Base-by-base conservation (phyloP, 92 coral and sea anemone species). In the Actinostola sp. region DNA sequence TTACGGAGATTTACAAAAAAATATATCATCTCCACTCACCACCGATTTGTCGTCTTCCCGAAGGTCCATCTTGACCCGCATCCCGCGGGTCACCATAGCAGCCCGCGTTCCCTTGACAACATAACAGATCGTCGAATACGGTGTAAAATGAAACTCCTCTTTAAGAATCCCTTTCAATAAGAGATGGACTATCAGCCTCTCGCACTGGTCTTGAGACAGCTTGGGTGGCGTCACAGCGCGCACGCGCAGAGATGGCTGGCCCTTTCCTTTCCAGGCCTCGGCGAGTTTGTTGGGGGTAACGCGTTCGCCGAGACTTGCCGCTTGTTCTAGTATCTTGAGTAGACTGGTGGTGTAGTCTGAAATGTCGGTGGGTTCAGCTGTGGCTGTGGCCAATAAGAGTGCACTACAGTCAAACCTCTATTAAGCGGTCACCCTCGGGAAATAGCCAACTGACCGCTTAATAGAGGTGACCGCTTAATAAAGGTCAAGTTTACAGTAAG, bases 121-220 rank as follows among this genome's bases (percentile, higher is more conserved):
- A 44, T 94, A 94, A 48, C 94, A 74, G 62, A 94, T 94, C 4
- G 98, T 94, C 10, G 97, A 82, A 77, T 82, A 94, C 1, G 98
- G 97, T 0, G 98, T 94, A 73, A 91, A 94, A 45, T 94, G 98
- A 55, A 94, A 94, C 62, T 94, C 98, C 61, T 94, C 98, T 32
- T 82, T 86, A 32, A 94, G 54, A n/a, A 94, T 80, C 15, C 92
- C 92, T 36, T 89, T 97, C 51, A 91, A 59, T 65, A 94, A 5
- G 61, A 91, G 57, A 57, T 85, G 82, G 11, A 94, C 83, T 26
- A 94, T 58, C 65, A 94, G 79, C 77, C 97, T 90, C 60, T 91
- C 92, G 68, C 98, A 91, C 82, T 86, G 80, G 20, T 72, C 88
- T 43, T 80, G 81, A 24, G 92, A 48, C 28, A 94, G 75, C 43